Conservation (phyloP, 2,888 invertebrate genomes). For the Laothoe populi region DNA sequence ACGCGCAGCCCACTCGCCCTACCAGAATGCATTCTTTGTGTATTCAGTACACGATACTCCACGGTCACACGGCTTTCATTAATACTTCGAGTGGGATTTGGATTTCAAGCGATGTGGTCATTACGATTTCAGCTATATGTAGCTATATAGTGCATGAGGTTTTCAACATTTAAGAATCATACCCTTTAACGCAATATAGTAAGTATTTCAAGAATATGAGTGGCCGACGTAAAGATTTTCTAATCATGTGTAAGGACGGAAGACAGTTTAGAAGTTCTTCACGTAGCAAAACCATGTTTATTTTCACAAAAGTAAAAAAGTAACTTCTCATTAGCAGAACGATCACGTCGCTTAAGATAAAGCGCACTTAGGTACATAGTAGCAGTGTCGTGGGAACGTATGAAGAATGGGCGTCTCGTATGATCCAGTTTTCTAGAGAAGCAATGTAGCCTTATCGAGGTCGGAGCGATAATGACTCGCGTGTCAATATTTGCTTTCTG, state of each 20-base stretch:
- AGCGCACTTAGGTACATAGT: conserved; percentile 61
- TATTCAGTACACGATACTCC: conserved; percentile 56
- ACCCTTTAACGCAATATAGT: neutral
- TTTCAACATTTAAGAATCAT: neutral
- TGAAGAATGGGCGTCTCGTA: conserved; percentile 69
- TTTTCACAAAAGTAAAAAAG: conserved; percentile 30
- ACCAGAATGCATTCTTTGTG: conserved; percentile 65
- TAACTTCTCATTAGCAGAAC: conserved; percentile 67
- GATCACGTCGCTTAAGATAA: conserved; percentile 71
- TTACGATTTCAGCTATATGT: neutral
- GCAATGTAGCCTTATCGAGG: conserved; percentile 76
- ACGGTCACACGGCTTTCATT: conserved; percentile 59
- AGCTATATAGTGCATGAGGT: neutral
- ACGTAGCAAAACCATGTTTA: conserved; percentile 6
- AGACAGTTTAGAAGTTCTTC: conserved; percentile 14
- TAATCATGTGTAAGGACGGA: conserved; percentile 33
- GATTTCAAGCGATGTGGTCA: neutral
- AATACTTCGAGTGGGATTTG: conserved; percentile 43
- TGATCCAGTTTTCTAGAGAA: conserved; percentile 80
- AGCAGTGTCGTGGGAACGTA: conserved; percentile 77
- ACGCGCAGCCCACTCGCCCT: conserved; percentile 65
- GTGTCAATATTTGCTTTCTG: conserved; percentile 74
- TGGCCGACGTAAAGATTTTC: conserved; percentile 29
- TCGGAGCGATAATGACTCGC: conserved; percentile 70
- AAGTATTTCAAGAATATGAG: neutral